phyloP scores from a whole-genome alignment of 2,888 invertebrate genomes.

The Sesia apiformis region DNA sequence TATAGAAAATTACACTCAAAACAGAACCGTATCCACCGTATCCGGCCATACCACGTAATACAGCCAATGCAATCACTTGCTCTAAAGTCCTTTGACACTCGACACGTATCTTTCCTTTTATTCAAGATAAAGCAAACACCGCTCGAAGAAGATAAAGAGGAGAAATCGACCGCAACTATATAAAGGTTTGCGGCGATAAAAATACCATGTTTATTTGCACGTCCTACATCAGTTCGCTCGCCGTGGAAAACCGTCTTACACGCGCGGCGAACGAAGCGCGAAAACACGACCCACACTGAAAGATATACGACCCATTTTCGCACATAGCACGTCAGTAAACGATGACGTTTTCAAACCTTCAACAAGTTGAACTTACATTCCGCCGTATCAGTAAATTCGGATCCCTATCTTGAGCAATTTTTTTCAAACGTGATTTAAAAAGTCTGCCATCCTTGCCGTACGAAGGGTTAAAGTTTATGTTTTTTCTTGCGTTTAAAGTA shows the following conservation, averaged over 20 bases:
- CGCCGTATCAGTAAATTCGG: constrained; percentile 63
- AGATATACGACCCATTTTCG: constrained; percentile 42
- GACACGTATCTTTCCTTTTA: constrained; percentile 56
- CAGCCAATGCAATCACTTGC: constrained; percentile 26
- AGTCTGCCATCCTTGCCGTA: constrained; percentile 17
- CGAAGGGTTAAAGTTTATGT: constrained; percentile 20
- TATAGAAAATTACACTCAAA: no score
- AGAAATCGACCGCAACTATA: constrained; percentile 73
- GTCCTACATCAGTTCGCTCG: constrained; percentile 63
- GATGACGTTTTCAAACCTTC: constrained; percentile 30
- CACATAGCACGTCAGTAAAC: constrained; percentile 13
- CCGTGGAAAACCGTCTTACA: constrained; percentile 42
- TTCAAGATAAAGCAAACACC: constrained; percentile 70
- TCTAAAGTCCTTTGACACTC: constrained; percentile 39
- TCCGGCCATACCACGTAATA: not conserved
- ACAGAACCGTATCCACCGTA: no score
- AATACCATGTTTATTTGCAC: constrained; percentile 74
- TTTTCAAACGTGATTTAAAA: constrained; percentile 55
- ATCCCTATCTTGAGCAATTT: constrained; percentile 55
- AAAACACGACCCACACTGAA: constrained; percentile 34
- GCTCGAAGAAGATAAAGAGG: constrained; percentile 66
- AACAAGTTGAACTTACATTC: constrained; percentile 53
- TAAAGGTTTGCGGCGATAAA: constrained; percentile 73
- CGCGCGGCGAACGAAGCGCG: constrained; percentile 17
- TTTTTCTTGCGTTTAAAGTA: constrained; percentile 12